Percentiles rank a stretch among this genome's conserved stretches.
Conservation (phyloP, 2,888 invertebrate genomes). For the Embidobia sp. region DNA sequence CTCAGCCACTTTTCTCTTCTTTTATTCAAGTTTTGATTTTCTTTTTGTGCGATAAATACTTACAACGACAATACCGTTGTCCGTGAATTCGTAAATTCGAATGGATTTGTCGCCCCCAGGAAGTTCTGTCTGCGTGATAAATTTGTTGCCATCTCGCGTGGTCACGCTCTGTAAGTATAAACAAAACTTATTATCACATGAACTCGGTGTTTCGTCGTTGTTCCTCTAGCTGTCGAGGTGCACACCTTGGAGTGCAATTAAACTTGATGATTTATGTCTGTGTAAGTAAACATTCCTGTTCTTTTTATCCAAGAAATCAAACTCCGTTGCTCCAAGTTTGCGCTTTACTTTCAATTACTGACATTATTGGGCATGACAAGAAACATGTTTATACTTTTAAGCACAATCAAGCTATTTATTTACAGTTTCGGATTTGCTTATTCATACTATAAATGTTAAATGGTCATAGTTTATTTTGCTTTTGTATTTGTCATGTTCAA, state of each 20-base stretch:
- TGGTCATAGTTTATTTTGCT: too few species aligned
- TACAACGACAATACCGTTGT: slow-evolving; percentile 77
- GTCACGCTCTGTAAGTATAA: slow-evolving; percentile 73
- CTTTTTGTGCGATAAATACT: slow-evolving; percentile 57
- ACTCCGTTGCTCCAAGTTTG: slow-evolving; percentile 9
- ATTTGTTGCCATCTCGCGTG: slow-evolving; percentile 72
- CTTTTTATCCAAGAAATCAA: slow-evolving; percentile 28
- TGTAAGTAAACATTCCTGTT: slow-evolving; percentile 24
- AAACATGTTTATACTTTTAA: too few species aligned
- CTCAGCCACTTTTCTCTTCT: too few species aligned
- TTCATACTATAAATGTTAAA: too few species aligned
- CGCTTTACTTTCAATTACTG: slow-evolving; percentile 26
- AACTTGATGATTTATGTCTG: slow-evolving; percentile 37
- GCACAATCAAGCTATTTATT: too few species aligned
- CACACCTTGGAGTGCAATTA: slow-evolving; percentile 28
- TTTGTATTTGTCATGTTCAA: too few species aligned
- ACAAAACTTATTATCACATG: slow-evolving; percentile 53
- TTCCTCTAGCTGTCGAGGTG: slow-evolving; percentile 20
- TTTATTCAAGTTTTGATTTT: slow-evolving; percentile 3
- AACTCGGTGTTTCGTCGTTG: slow-evolving; percentile 24
- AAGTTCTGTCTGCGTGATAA: slow-evolving; percentile 73
- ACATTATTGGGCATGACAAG: slow-evolving; percentile 14
- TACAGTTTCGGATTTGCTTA: too few species aligned
- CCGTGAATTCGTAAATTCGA: slow-evolving; percentile 77
- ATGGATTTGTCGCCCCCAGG: slow-evolving; percentile 72